A percentile compares a stretch with the other conserved stretches of the same genome.
These are phyloP conservation scores for Apteryx mantelli DNA, from an alignment of 2,113 vertebrate species.

Conservation along the genomic window DNA sequence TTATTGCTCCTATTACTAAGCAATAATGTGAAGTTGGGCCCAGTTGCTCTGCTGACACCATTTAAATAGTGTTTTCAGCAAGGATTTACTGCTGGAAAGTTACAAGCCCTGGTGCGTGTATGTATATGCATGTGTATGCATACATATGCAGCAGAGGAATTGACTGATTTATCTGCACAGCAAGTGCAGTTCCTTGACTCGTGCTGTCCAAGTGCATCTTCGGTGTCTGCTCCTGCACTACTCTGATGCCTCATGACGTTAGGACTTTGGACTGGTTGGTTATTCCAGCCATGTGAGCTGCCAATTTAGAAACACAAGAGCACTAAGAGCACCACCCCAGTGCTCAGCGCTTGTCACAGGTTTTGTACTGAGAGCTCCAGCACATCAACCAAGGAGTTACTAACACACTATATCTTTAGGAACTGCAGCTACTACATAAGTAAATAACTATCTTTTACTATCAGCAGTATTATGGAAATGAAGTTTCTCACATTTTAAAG, in stretches of 20 bases:
- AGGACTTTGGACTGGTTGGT: neutral
- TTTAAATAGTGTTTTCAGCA: neutral
- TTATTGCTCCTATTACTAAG: neutral
- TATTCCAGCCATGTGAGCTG: neutral
- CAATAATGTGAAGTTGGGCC: neutral
- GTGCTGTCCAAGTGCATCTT: fast-evolving
- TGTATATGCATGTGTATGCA: fast-evolving
- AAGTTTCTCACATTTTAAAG: neutral
- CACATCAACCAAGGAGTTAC: neutral
- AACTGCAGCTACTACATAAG: neutral
- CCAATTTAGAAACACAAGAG: neutral
- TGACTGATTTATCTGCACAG: neutral
- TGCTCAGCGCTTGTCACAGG: neutral
- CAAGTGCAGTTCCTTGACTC: neutral
- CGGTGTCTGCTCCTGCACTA: neutral
- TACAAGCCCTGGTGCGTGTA: neutral
- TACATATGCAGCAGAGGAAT: neutral
- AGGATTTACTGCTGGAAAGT: neutral
- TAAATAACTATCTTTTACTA: neutral
- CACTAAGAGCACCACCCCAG: fast-evolving
- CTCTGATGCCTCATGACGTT: neutral
- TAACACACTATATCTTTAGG: neutral
- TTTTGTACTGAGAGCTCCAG: neutral
- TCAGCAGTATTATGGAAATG: neutral
- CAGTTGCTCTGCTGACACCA: fast-evolving